Base-by-base conservation (phyloP, 2,113 vertebrate genomes). In the Halichoerus grypus region DNA sequence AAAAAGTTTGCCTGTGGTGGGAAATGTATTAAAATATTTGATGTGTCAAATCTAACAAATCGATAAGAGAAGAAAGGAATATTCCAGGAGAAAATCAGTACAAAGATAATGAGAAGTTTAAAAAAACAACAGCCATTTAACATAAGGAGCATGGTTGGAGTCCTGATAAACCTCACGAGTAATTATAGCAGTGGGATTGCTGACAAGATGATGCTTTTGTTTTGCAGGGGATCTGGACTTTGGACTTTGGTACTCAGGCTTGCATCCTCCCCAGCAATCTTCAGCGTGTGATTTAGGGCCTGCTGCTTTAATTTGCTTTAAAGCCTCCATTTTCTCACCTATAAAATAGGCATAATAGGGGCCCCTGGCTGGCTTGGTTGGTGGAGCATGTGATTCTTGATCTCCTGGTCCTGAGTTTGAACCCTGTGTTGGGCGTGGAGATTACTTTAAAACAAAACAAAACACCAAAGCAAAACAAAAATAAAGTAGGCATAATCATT, bases 31-130 rank as follows among this genome's bases (percentile, higher is more conserved):
- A 13, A 46, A 77, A 36, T 88, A 15, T 92, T 82, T 92, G 36
- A 24, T 57, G 12, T 59, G 24, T 89, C 21, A 16, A 85, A 42
- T 55, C 81, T 71, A 77, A 79, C 67, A 95, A 65, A 65, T 63
- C 51, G 18, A 18, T 85, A 94, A 63, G 31, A 69, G 74, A 79
- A 74, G 63, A 79, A 72, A 33, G 3, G 24, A 88, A 42, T 76
- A 80, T 88, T 59, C 22, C 8, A 72, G 31, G 39, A 96, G 94
- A 88, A 96, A 84, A 63, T 77, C 65, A 39, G 42, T 33, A 24
- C 39, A 59, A 85, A n/a, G 21, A n/a, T 36, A 92, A 53, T 6
- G 36, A 80, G 6, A 18, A 69, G 53, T 67, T 71, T 79, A 53
- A 4, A 39, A 39, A 86, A 81, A 49, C 7, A 69, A 71, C 16